Base-by-base conservation (phyloP, 2,888 invertebrate species). In the Xylocampa areola region DNA sequence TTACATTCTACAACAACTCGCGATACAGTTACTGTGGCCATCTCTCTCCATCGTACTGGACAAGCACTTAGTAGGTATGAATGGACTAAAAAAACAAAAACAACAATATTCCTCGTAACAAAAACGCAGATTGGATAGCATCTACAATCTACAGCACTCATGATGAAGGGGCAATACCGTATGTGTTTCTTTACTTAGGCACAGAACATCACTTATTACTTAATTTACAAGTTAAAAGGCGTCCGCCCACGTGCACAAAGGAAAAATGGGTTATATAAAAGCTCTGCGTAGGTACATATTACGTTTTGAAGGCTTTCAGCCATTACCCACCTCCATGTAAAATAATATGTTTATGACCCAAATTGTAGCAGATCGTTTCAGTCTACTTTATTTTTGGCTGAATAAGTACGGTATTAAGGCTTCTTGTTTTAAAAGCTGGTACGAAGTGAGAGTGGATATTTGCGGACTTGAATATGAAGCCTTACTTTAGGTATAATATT, bases 181-280 rank as follows among this genome's bases (percentile, higher is more conserved):
- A 70, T 76, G 50, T 68, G 52, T 58, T 66, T 47, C 69, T 69
- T 75, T 68, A 77, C 76, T 76, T 63, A 79, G 60, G 44, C 57
- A 45, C 65, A 44, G 58, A 60, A 68, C 55, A 67, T 65, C 68
- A 73, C 74, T 76, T 78, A 77, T 82, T 76, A 75, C 79, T 81
- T 71, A 76, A 78, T 81, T 79, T 75, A 76, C 76, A 81, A 80
- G 78, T 77, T 72, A 75, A 78, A 80, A 60, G 67, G 59, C 69
- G 30, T 47, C 59, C 72, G 45, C 66, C 68, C 60, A 60, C 74
- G 55, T 51, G 65, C 55, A 61, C 75, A 74, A 77, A 76, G 68
- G 67, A 79, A 78, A 79, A 81, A 74, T 77, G 70, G 76, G 73
- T 77, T 75, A 66, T 67, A 73, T 70, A 73, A 77, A 78, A 77